Conservation (phyloP, 2,797 vertebrate species). For the Acanthurus tractus region DNA sequence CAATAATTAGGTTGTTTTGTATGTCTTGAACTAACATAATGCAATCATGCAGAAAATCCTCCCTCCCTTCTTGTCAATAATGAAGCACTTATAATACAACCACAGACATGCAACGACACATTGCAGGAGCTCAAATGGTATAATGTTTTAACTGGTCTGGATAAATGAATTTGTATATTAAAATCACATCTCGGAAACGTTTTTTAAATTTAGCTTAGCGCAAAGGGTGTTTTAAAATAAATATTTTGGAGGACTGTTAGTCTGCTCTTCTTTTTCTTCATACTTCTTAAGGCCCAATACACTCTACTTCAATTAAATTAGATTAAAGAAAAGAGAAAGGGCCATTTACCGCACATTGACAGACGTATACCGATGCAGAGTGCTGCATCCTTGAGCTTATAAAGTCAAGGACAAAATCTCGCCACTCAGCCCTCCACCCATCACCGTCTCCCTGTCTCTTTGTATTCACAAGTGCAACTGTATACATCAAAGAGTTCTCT, state of each 20-base stretch:
- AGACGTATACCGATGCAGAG: constrained; percentile 41
- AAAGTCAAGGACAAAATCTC: constrained; percentile 66
- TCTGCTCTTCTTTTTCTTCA: not conserved
- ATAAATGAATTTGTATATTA: not conserved
- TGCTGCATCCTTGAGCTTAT: constrained; percentile 56
- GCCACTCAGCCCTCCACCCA: constrained; percentile 38
- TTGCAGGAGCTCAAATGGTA: not conserved
- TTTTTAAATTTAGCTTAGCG: not conserved
- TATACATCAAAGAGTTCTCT: constrained; percentile 43
- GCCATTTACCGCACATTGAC: constrained; percentile 30
- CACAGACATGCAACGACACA: constrained; percentile 10
- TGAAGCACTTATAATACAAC: constrained; percentile 12
- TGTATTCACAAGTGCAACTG: constrained; percentile 46
- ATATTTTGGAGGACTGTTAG: constrained; percentile 19
- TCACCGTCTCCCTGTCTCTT: constrained; percentile 36
- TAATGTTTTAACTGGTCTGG: not conserved
- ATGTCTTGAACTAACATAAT: constrained; percentile 33
- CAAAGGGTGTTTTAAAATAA: constrained; percentile 11
- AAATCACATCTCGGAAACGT: not conserved
- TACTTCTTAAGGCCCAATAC: not conserved
- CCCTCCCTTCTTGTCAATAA: constrained; percentile 65
- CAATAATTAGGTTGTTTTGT: constrained; percentile 39
- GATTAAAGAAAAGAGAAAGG: constrained; percentile 8
- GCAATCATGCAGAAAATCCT: constrained; percentile 11
- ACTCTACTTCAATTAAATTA: not conserved